Evolutionary conservation across 92 coral and sea anemone species (phyloP), one percentile per base, ranked within the genome.

Genomic region (Anthopleura xanthogrammica): DNA sequence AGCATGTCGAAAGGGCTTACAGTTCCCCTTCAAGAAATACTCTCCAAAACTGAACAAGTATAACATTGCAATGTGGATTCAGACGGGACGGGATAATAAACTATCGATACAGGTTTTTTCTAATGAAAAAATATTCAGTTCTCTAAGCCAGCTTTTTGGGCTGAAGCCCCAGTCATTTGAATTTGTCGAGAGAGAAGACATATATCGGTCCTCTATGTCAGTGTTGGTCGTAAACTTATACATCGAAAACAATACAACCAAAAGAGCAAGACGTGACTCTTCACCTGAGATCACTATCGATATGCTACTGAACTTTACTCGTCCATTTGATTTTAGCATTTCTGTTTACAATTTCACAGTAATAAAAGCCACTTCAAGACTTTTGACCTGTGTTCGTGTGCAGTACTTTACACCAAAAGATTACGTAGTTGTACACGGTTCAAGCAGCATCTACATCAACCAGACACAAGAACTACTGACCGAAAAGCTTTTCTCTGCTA

Each of bases 401-500:
- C 20, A 72, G 19, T 75, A 72, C 79, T 82, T 43, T 77, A 52
- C 50, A n/a, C 71, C 85, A 55, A 22, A 70, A 70, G 79, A 73
- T 14, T 82, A 82, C 42, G 57, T 57, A 1, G 79, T 82, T 13
- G 16, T 81, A 14, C 39, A 55, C 3, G 46, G 64, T 40, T 72
- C 85, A 14, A 70, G 46, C 48, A 75, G 60, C 23, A 64, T 82
- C 52, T 73, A 48, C 72, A 70, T 82, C 79, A 82, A 82, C 79
- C 16, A 46, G 68, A 82, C 85, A 48, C 66, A 41, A 46, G 79
- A 82, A 46, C 41, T 74, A 19, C 56, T 82, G 46, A 14, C 62
- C n/a, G 50, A 52, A 76, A 82, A 74, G 60, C 78, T 73, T 2
- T 82, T 52, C 79, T 73, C 43, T 74, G 46, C 79, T 17, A 73